Percentiles rank a stretch among this genome's conserved stretches.
Evolutionary conservation across 2,888 invertebrate species (phyloP).

Genomic region (Nebria brevicollis): DNA sequence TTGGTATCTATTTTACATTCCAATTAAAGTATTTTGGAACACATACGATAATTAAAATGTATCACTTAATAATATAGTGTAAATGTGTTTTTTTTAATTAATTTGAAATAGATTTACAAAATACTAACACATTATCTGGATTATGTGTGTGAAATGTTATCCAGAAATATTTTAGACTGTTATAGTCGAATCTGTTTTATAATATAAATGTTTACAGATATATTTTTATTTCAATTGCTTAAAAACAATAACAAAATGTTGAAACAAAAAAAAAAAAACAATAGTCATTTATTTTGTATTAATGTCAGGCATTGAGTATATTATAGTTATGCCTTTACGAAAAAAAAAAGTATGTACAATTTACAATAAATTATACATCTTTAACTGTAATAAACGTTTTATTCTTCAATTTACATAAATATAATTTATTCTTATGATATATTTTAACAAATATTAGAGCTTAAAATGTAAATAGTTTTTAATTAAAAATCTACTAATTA

Average conservation of each 20-base stretch:
- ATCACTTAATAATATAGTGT: constrained; percentile 4
- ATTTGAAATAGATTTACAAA: background rate
- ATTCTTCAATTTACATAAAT: background rate
- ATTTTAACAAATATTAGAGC: background rate
- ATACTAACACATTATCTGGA: background rate
- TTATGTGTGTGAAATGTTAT: background rate
- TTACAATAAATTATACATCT: background rate
- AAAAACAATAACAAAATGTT: constrained; percentile 8
- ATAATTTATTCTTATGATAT: background rate
- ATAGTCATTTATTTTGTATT: constrained; percentile 22
- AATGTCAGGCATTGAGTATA: background rate
- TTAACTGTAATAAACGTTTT: background rate
- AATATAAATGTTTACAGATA: background rate
- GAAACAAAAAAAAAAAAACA: background rate
- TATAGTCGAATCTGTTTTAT: background rate
- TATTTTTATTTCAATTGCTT: constrained; percentile 7
- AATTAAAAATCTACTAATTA: background rate
- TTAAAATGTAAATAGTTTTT: background rate
- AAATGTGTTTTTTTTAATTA: background rate
- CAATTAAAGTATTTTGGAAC: constrained; percentile 14
- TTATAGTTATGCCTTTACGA: constrained; percentile 26
- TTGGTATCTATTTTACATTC: constrained; percentile 6
- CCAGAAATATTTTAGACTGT: background rate
- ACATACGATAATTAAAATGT: background rate
- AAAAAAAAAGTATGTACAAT: constrained; percentile 21